Evolutionary conservation across 2,888 invertebrate genomes (phyloP), one percentile per base, ranked within the genome.

Genomic region (Drosophila setosimentum): DNA sequence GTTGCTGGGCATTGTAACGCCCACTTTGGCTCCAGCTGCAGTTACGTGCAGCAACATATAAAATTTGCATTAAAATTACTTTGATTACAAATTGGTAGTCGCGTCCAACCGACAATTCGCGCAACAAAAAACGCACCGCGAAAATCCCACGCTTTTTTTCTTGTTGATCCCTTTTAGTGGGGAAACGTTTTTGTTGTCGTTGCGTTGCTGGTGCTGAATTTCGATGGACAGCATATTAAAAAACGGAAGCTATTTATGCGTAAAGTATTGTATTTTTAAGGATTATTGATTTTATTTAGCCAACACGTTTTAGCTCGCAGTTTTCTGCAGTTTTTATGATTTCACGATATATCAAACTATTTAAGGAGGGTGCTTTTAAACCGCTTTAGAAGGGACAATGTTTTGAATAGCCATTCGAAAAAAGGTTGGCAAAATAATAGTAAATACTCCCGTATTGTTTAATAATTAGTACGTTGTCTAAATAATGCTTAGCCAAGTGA

Each of bases 61-160:
- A 89, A 91, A 91, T 91, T 89, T 91, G 89, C 87, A 91, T 91
- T 87, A 86, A 91, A 91, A 90, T 86, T 77, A 83, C 89, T 91
- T 87, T 91, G 87, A 90, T 91, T 91, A 83, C 89, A 89, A 89
- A 91, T 91, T 91, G 89, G 81, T 82, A 75, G 81, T 60, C 71
- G 57, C 68, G 58, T 53, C 37, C 80, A 29, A 37, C 50, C 71
- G 64, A 67, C 79, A 66, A 67, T 37, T 10, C 37, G 58, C 29
- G 60, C 69, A 49, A 53, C 58, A 70, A 67, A 67, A 68, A 78
- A 71, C 53, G 32, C 55, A 30, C 33, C 32, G 48, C 21, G 35
- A 60, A 83, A 78, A 80, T 83, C 81, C 83, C 48, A 24, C 37
- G 40, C 55, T 51, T 58, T 66, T 69, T 66, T 58, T 40, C 40